Percentiles rank a stretch among this genome's conserved stretches.
Evolutionary conservation across 2,888 invertebrate species (phyloP).

Genomic region (Yponomeuta plumbellus): DNA sequence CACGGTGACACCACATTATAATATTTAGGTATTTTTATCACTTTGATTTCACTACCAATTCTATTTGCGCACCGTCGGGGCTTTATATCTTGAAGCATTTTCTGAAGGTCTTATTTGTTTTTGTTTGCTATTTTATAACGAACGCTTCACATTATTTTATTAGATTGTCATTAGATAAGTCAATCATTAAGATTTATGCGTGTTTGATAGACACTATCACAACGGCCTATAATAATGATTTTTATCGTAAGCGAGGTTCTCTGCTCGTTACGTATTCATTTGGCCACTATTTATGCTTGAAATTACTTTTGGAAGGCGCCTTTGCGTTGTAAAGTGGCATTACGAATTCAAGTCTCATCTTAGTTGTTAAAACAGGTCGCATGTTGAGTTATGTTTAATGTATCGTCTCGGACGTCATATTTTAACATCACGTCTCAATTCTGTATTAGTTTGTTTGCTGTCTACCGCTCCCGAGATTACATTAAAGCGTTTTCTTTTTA

Average conservation of each 20-base stretch:
- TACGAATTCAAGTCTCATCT: slow-evolving; percentile 54
- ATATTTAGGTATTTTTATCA: background rate
- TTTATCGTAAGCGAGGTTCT: slow-evolving; percentile 24
- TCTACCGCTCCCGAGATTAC: slow-evolving; percentile 13
- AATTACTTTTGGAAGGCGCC: slow-evolving; percentile 44
- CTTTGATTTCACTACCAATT: background rate
- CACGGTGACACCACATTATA: slow-evolving; percentile 48
- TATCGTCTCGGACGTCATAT: slow-evolving; percentile 32
- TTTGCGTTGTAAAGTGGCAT: slow-evolving; percentile 45
- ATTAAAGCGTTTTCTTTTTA: background rate
- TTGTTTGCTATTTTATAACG: background rate
- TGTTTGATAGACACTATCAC: slow-evolving; percentile 20
- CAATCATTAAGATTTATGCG: slow-evolving; percentile 21
- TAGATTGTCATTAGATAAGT: slow-evolving; percentile 18
- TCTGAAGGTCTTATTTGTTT: background rate
- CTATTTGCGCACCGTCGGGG: background rate
- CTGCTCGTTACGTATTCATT: slow-evolving; percentile 38
- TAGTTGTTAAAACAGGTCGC: slow-evolving; percentile 58
- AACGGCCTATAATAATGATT: slow-evolving; percentile 21
- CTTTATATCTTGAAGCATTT: background rate
- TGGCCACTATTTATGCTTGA: slow-evolving; percentile 50
- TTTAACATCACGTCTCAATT: slow-evolving; percentile 35
- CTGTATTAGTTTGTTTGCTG: slow-evolving; percentile 34
- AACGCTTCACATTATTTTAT: background rate
- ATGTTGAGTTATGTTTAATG: slow-evolving; percentile 43